phyloP scores from a whole-genome alignment of 2,113 vertebrate genomes.

The Nesogale talazaci region DNA sequence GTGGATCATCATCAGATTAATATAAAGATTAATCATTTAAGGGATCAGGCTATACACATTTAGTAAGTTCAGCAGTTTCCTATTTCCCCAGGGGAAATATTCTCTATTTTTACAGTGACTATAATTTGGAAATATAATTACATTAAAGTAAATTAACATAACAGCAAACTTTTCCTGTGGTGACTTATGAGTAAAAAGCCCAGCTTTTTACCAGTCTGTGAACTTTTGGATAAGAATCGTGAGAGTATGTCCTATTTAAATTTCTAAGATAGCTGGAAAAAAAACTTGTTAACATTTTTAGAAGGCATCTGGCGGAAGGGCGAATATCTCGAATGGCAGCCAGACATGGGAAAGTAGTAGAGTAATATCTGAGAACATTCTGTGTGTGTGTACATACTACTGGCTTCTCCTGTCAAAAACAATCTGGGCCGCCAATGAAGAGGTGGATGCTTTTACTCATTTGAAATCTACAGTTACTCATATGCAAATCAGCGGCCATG shows the following conservation, averaged over 20 bases:
- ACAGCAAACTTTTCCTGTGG: conserved; percentile 26
- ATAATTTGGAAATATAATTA: background rate
- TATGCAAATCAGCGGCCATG: conserved; percentile 51
- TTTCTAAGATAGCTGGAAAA: conserved; percentile 10
- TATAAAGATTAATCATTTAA: background rate
- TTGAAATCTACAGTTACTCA: conserved; percentile 66
- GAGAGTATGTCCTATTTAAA: background rate
- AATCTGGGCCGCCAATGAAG: conserved; percentile 20
- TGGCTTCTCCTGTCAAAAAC: background rate
- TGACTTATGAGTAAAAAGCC: background rate
- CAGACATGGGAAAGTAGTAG: background rate
- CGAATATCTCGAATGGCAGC: background rate
- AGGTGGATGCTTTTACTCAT: conserved; percentile 36
- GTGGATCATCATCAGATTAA: background rate
- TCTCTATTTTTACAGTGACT: background rate
- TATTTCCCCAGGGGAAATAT: background rate
- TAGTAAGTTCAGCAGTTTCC: background rate
- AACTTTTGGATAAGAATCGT: background rate
- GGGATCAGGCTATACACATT: background rate
- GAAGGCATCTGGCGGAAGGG: background rate
- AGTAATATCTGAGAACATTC: background rate
- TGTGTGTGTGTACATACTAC: background rate
- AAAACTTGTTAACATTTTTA: background rate
- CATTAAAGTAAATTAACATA: conserved; percentile 8
- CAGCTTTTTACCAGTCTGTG: background rate